Evolutionary conservation across 2,113 vertebrate genomes (phyloP), one percentile per base, ranked within the genome.

Genomic region (Hemiprocne comata): DNA sequence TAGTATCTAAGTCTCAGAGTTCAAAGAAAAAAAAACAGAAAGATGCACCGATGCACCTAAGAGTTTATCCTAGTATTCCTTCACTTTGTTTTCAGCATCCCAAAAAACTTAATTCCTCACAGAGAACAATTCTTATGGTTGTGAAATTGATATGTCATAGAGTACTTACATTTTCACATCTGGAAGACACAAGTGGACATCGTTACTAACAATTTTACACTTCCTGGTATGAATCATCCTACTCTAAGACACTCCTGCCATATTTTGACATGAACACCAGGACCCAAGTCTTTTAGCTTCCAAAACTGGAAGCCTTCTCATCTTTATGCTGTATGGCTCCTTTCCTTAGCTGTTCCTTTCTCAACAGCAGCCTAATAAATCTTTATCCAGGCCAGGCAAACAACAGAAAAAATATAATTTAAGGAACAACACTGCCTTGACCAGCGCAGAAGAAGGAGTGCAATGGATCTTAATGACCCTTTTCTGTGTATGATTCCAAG

Each of bases 321-420:
- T 77, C 44, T 67, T 74, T 38, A 64, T 53, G 75, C 36, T 67
- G 10, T 67, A 38, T 36, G 21, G 11, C 36, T 90, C 7, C 4
- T 67, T 94, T 90, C 55, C 92, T 84, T 44, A 80, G n/a, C 29
- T 67, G 21, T 23, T 64, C 4, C 18, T 46, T 50, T 66, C 42
- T 26, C 21, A 79, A 57, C 24, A 42, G 29, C 29, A 90, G 26
- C 44, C 55, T 80, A 93, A 86, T 36, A 87, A 60, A 55, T 64
- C 66, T 87, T 84, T 82, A 77, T 48, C 40, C 44, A 69, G 28
- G 40, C 16, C 76, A 85, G 34, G 62, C 17, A 94, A 94, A 94
- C 40, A 51, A 34, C 54, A 87, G n/a, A n/a, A 66, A 81, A 72
- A 90, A 72, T 64, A 44, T 24, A 74, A 72, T 90, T 95, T 89